Evolutionary conservation across 2,113 vertebrate genomes (phyloP).

Genomic region (Corvus hawaiiensis): DNA sequence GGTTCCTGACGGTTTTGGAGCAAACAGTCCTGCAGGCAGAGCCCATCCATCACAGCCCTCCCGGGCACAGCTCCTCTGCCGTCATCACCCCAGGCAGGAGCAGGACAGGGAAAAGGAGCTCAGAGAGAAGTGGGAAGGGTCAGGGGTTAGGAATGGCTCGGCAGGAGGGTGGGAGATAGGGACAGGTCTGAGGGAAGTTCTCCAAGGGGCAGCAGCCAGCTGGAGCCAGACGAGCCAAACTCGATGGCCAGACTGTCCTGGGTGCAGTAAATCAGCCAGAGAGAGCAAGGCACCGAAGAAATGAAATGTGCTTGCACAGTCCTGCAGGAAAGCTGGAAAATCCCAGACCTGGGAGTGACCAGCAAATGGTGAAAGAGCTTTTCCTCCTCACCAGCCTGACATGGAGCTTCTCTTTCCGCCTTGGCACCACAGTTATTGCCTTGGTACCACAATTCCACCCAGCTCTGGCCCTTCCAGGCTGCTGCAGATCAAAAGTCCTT

Average conservation of each 20-base stretch:
- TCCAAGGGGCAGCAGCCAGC: background rate
- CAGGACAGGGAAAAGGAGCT: background rate
- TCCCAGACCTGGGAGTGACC: background rate
- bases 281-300: rapidly evolving
- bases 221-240: background rate
- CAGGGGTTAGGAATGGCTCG: background rate
- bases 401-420: background rate
- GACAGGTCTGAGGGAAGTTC: background rate
- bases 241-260: background rate
- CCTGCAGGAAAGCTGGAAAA: background rate
- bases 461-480: background rate
- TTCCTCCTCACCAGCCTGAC: background rate
- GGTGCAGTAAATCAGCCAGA: background rate
- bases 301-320: background rate
- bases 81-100: rapidly evolving
- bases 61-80: background rate
- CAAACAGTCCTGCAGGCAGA: background rate
- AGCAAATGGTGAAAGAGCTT: background rate
- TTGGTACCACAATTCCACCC: rapidly evolving
- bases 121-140: background rate
- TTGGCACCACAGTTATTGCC: background rate
- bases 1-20: background rate
- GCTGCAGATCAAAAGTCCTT: background rate
- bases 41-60: background rate
- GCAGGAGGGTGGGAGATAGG: background rate